Evolutionary conservation across 2,888 invertebrate genomes (phyloP), one percentile per base, ranked within the genome.

Genomic region (Drosophila phalerata): DNA sequence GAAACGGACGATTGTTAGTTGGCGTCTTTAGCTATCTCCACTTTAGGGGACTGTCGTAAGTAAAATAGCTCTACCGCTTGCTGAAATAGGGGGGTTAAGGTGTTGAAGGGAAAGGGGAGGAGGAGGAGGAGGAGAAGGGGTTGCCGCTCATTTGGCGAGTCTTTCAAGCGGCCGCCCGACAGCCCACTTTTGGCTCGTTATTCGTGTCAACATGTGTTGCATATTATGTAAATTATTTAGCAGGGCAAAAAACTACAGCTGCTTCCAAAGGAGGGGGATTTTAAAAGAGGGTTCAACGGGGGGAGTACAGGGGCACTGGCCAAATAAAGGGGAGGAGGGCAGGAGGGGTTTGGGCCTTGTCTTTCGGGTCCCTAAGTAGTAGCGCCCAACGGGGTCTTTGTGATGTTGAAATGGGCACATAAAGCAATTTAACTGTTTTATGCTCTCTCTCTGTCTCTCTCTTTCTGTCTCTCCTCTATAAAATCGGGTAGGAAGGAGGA

Each of bases 341-440:
- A n/a, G 0, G 5, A 9, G 17, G 32, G 32, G 49, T 49, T n/a
- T 49, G 49, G 49, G 49, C 49, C 49, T 49, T 47, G 67, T 37
- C 53, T 40, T 40, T 32, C 11, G 4, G 58, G 40, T 61, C 51
- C 13, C 15, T 45, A 84, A 81, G 71, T 74, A 81, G 71, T 74
- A 81, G 85, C 84, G 66, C 81, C 77, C 83, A 70, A 77, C 63
- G 87, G 77, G 69, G 74, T 69, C 77, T 74, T 63, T 61, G 60
- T 67, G 64, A 81, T 84, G 84, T 76, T 78, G 84, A 85, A 84
- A 84, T 85, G 69, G 56, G 73, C 73, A 76, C 88, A 87, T 82
- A 82, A 85, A 82, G 84, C 88, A 82, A 87, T 84, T 84, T 84
- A 84, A 84, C 84, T 80, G 88, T 85, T 84, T 84, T 78, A 82